Evolutionary conservation across 1,140 invertebrate genomes (phyloP).

Genomic region (Lepidotrigona ventralis): DNA sequence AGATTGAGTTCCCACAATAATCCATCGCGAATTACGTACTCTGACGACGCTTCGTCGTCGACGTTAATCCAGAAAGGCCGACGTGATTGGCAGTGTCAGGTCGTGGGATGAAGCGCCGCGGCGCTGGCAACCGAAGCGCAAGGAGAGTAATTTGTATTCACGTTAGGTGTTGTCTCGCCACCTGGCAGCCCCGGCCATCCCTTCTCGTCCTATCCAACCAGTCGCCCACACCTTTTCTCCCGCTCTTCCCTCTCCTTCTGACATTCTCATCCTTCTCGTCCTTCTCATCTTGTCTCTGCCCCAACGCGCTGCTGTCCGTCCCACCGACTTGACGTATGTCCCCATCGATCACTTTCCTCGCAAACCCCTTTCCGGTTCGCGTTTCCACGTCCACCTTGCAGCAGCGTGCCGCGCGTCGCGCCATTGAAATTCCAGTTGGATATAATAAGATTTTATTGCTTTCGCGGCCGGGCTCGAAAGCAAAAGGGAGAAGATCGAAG

Average conservation of each 20-base stretch:
- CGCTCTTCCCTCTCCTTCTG: slow-evolving; percentile 51
- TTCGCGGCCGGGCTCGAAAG: slow-evolving; percentile 54
- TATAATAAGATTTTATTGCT: slow-evolving; percentile 68
- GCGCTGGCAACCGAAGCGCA: slow-evolving; percentile 58
- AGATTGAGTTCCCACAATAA: slow-evolving; percentile 58
- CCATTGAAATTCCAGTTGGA: slow-evolving; percentile 68
- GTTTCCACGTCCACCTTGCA: slow-evolving; percentile 63
- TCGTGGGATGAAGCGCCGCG: slow-evolving; percentile 54
- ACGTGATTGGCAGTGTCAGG: slow-evolving; percentile 65
- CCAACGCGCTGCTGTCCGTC: slow-evolving; percentile 59
- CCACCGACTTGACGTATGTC: slow-evolving; percentile 65
- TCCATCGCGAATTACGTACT: slow-evolving; percentile 64
- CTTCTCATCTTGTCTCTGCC: slow-evolving; percentile 60
- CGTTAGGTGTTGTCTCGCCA: slow-evolving; percentile 70
- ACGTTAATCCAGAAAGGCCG: slow-evolving; percentile 62
- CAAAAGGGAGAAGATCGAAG: slow-evolving; percentile 50
- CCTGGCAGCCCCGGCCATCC: slow-evolving; percentile 58
- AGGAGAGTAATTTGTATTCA: slow-evolving; percentile 71
- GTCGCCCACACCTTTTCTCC: slow-evolving; percentile 43
- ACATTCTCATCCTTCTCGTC: slow-evolving; percentile 51
- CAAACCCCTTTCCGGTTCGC: slow-evolving; percentile 51
- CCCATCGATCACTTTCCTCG: slow-evolving; percentile 67
- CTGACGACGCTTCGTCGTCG: slow-evolving; percentile 43
- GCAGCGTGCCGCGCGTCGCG: slow-evolving; percentile 47
- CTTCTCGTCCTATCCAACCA: not conserved